Percentiles rank a stretch among this genome's conserved stretches.
These are phyloP conservation scores for Apodemus sylvaticus DNA, from an alignment of 2,113 vertebrate species.

Conservation along the genomic window DNA sequence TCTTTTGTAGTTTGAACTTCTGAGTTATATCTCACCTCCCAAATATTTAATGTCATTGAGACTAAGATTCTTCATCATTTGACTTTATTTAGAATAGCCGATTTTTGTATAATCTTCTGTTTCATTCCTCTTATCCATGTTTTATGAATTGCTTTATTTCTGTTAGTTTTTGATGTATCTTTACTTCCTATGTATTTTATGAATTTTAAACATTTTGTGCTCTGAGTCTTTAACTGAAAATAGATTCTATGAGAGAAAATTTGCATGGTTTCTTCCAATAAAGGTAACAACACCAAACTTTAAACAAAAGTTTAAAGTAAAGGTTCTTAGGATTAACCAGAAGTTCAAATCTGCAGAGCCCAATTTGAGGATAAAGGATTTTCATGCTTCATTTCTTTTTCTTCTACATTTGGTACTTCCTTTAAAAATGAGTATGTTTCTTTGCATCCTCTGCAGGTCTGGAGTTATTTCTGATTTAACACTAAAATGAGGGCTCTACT, in stretches of 20 bases:
- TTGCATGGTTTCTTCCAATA: not conserved
- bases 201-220: not conserved
- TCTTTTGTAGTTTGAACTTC: not conserved
- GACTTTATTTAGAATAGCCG: not conserved
- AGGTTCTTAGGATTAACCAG: not conserved
- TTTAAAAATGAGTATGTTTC: not conserved
- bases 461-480: not conserved
- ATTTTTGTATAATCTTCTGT: not conserved
- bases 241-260: not conserved
- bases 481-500: not conserved
- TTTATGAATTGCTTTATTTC: not conserved
- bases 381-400: not conserved
- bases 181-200: constrained; percentile 4
- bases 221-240: constrained; percentile 25
- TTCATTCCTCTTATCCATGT: not conserved
- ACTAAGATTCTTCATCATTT: not conserved
- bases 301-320: not conserved
- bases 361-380: not conserved
- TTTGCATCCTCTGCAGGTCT: not conserved
- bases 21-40: not conserved
- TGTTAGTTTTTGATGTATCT: not conserved
- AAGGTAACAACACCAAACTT: not conserved
- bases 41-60: not conserved
- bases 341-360: not conserved
- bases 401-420: not conserved